Evolutionary conservation across 2,797 vertebrate genomes (phyloP).

Genomic region (Lutjanus argentimaculatus): DNA sequence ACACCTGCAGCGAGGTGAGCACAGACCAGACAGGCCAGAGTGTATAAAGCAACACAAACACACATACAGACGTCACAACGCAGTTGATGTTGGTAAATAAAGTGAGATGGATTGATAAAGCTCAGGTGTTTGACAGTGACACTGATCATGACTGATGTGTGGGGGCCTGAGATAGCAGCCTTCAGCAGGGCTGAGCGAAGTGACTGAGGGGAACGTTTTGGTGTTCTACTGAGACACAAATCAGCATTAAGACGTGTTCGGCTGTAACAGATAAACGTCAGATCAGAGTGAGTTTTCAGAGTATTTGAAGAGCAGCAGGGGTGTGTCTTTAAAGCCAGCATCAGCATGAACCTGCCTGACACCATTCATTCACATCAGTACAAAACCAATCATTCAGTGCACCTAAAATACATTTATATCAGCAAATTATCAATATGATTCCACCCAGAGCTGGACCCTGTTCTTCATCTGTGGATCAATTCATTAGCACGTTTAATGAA

Average conservation of each 20-base stretch:
- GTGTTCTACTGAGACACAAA: neutral
- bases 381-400: conserved; percentile 1
- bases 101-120: conserved; percentile 19
- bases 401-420: neutral
- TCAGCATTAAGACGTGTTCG: neutral
- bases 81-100: conserved; percentile 13
- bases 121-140: conserved; percentile 11
- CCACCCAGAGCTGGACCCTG: neutral
- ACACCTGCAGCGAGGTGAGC: conserved; percentile 7
- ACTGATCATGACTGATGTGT: conserved; percentile 5
- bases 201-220: conserved; percentile 4
- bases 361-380: neutral
- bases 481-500: neutral
- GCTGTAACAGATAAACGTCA: neutral
- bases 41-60: conserved; percentile 29
- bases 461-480: conserved; percentile 2
- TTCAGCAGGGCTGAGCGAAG: conserved; percentile 4
- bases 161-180: conserved; percentile 44
- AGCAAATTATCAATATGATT: neutral
- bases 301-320: neutral
- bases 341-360: neutral
- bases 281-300: neutral
- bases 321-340: neutral
- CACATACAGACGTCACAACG: conserved; percentile 24
- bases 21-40: conserved; percentile 13